Percentiles rank a stretch among this genome's conserved stretches.
Evolutionary conservation across 2,113 vertebrate genomes (phyloP).

Genomic region (Sylvia atricapilla): DNA sequence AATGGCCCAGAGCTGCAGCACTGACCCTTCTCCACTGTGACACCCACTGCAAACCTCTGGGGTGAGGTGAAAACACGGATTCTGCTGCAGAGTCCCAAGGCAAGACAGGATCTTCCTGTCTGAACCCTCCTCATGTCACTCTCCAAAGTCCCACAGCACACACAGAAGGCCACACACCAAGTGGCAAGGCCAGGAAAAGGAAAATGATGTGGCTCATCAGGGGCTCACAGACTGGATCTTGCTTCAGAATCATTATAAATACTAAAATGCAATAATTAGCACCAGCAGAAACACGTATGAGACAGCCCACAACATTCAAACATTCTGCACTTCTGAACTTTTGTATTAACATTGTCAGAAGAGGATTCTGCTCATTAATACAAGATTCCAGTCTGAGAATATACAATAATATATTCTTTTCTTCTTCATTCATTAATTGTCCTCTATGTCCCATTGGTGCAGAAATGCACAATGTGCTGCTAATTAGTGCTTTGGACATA

Average conservation of each 20-base stretch:
- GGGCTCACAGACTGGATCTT: neutral
- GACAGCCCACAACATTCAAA: neutral
- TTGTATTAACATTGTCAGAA: neutral
- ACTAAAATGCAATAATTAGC: neutral
- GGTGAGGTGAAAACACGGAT: neutral
- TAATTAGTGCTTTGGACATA: slow-evolving; percentile 2
- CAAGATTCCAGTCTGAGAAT: neutral
- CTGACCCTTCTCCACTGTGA: neutral
- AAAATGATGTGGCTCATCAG: neutral
- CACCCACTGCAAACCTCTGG: neutral
- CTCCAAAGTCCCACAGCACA: neutral
- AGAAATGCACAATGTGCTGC: neutral
- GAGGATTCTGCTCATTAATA: neutral
- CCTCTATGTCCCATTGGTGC: neutral
- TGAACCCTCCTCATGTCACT: neutral
- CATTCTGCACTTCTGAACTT: neutral
- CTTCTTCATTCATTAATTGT: neutral
- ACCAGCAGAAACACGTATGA: neutral
- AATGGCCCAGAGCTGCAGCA: neutral
- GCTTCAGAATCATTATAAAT: neutral
- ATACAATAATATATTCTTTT: neutral
- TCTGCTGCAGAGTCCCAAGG: neutral
- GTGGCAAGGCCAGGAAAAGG: neutral
- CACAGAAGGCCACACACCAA: too few species aligned
- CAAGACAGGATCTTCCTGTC: neutral